Evolutionary conservation across 2,888 invertebrate genomes (phyloP).

Genomic region (Temnothorax unifasciatus): DNA sequence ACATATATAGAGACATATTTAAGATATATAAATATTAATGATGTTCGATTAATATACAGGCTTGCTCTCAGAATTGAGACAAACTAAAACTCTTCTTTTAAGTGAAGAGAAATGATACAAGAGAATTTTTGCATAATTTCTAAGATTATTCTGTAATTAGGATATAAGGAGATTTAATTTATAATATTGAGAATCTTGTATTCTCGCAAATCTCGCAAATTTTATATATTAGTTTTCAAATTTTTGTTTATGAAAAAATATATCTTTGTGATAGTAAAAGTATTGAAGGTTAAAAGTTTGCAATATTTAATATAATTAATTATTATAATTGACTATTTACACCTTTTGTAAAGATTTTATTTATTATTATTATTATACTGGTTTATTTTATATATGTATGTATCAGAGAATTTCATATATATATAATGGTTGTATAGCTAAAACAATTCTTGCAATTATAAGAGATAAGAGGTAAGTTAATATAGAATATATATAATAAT

Average conservation of each 20-base stretch:
- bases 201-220: not conserved
- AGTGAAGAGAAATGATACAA: not conserved
- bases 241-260: conserved; percentile 34
- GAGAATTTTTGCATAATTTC: conserved; percentile 2
- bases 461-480: conserved; percentile 24
- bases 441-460: conserved; percentile 39
- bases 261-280: conserved; percentile 41
- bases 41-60: conserved; percentile 43
- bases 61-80: not conserved
- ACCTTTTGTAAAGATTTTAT: conserved; percentile 38
- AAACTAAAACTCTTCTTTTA: not conserved
- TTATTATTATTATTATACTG: conserved; percentile 41
- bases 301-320: conserved; percentile 28
- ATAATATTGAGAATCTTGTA: conserved; percentile 20
- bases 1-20: conserved; percentile 63
- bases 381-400: not conserved
- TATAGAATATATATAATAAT: conserved; percentile 21
- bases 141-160: conserved; percentile 5
- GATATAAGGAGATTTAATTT: conserved; percentile 42
- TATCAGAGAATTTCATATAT: too few relatives aligned
- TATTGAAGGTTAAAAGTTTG: conserved; percentile 34
- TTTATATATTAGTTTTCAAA: conserved; percentile 44
- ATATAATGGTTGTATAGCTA: not conserved
- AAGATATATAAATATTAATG: conserved; percentile 69
- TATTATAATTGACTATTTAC: conserved; percentile 30